These are phyloP conservation scores for Cerastis rubricosa DNA, from an alignment of 2,888 invertebrate genomes.

Conservation along the genomic window DNA sequence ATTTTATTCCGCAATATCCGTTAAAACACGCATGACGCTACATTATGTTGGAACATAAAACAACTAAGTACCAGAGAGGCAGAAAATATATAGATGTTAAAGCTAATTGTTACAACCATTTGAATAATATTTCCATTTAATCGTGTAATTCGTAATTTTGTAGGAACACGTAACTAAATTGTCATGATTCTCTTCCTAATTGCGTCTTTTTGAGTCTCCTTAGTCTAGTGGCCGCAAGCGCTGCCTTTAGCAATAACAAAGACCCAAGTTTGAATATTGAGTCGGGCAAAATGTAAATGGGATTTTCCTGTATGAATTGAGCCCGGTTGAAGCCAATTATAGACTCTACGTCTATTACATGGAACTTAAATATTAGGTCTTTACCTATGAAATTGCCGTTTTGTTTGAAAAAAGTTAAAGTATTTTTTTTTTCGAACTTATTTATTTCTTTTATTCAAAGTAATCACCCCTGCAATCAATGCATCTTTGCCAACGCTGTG, in stretches of 20 bases:
- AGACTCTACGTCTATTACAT: not conserved
- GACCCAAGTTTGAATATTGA: not conserved
- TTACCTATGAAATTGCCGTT: no score
- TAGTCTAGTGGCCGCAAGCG: no score
- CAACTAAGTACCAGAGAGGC: conserved; percentile 2
- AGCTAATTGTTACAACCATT: conserved; percentile 36
- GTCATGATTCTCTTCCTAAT: conserved; percentile 7
- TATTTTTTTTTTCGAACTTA: no score
- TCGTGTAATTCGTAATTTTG: conserved; percentile 24
- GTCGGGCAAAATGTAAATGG: not conserved
- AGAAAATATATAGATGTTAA: conserved; percentile 21
- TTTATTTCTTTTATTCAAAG: no score
- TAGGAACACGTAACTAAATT: conserved; percentile 12
- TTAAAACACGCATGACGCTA: conserved; percentile 17
- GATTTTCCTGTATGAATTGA: not conserved
- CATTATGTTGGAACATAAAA: conserved; percentile 30
- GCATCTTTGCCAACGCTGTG: no score
- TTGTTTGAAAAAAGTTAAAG: no score
- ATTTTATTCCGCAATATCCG: conserved; percentile 17
- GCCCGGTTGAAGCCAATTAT: not conserved
- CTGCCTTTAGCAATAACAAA: not conserved
- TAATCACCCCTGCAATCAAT: no score
- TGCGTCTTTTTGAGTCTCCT: not conserved
- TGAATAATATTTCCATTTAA: conserved; percentile 51
- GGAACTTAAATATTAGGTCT: no score